phyloP scores from a whole-genome alignment of 2,888 invertebrate species.

The Tanypteryx hageni region DNA sequence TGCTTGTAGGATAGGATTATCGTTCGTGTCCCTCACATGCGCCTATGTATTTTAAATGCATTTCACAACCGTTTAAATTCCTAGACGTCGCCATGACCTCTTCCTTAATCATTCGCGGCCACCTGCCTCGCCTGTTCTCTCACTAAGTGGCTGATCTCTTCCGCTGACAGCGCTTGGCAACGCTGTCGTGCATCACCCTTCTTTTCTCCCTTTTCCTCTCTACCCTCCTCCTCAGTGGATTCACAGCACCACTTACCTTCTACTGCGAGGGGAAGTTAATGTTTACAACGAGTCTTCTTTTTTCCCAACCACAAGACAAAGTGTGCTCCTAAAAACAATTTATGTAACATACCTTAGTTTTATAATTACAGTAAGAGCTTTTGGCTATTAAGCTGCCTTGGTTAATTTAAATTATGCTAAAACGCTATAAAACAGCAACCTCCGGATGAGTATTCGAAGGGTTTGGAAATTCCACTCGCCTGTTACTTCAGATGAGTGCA shows the following conservation, averaged over 20 bases:
- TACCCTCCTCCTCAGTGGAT: not conserved
- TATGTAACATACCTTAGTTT: not conserved
- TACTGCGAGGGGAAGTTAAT: not conserved
- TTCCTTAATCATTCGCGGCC: not conserved
- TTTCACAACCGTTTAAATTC: not conserved
- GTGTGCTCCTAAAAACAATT: not conserved
- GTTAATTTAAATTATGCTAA: not conserved
- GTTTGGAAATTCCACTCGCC: not conserved
- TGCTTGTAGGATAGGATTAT: too few relatives aligned
- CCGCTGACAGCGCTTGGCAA: constrained; percentile 43
- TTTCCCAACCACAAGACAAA: not conserved
- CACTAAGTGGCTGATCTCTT: constrained; percentile 25
- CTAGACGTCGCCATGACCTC: not conserved
- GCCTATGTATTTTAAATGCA: too few relatives aligned
- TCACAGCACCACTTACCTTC: constrained; percentile 6
- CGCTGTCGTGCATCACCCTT: constrained; percentile 6
- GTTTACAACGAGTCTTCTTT: not conserved
- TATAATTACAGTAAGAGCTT: constrained; percentile 28
- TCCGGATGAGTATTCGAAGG: not conserved
- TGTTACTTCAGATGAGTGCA: not conserved
- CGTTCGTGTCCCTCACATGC: too few relatives aligned
- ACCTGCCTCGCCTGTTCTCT: constrained; percentile 27
- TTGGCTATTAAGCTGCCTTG: not conserved
- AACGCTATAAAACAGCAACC: not conserved
- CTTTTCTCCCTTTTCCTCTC: not conserved